A percentile compares a stretch with the other conserved stretches of the same genome.
phyloP scores from a whole-genome alignment of 1,140 invertebrate species.

The Drosophila novamexicana region DNA sequence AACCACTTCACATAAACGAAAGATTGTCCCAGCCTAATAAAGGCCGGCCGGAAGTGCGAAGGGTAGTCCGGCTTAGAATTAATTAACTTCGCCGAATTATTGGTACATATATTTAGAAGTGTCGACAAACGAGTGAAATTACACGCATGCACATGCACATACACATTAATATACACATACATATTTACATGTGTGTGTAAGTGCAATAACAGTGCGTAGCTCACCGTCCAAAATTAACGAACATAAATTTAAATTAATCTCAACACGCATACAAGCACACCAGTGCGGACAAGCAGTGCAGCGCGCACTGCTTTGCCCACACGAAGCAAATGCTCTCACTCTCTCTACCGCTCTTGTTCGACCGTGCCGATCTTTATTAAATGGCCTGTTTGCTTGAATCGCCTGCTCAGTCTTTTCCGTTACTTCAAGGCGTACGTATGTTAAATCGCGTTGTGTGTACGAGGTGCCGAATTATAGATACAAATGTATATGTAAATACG shows the following conservation, averaged over 20 bases:
- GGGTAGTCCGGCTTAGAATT: conserved; percentile 32
- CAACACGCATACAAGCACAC: conserved; percentile 37
- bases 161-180: not conserved
- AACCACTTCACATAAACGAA: conserved; percentile 14
- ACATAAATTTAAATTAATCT: conserved; percentile 74
- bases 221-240: conserved; percentile 60
- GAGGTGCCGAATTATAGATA: conserved; percentile 20
- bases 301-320: conserved; percentile 16
- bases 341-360: conserved; percentile 10
- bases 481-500: conserved; percentile 13
- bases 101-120: conserved; percentile 30
- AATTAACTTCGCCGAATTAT: conserved; percentile 24
- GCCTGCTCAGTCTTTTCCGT: conserved; percentile 60
- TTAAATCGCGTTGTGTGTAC: not conserved
- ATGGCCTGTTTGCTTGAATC: conserved; percentile 25
- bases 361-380: conserved; percentile 45
- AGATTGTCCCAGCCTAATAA: conserved; percentile 24
- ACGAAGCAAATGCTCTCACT: conserved; percentile 1
- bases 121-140: conserved; percentile 25
- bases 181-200: not conserved
- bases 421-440: conserved; percentile 63
- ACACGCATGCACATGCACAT: not conserved
- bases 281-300: conserved; percentile 19
- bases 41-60: conserved; percentile 32
- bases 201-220: conserved; percentile 28